Evolutionary conservation across 2,888 invertebrate species (phyloP).

Genomic region (Lysandra bellargus): DNA sequence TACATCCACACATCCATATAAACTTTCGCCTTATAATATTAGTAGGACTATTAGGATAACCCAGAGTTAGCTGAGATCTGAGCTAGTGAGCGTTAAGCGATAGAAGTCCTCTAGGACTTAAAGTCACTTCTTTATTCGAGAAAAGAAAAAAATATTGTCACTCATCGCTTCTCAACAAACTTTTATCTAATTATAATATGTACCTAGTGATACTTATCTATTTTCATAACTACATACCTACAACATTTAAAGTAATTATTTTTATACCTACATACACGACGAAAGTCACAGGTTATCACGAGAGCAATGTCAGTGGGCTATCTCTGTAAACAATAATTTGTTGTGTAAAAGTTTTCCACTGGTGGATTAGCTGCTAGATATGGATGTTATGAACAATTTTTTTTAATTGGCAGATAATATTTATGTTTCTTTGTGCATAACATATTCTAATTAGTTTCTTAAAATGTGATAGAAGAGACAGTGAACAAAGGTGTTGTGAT

Average conservation of each 20-base stretch:
- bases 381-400: conserved; percentile 6
- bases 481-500: not conserved
- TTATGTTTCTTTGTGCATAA: not conserved
- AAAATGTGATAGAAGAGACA: not conserved
- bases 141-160: no score
- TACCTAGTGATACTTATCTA: not conserved
- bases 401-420: not conserved
- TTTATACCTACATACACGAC: not conserved
- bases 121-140: no score
- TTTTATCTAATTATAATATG: no score
- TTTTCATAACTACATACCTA: not conserved
- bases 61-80: no score
- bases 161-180: no score
- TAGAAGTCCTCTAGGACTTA: no score
- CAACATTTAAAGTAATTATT: not conserved
- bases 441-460: not conserved
- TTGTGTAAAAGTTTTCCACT: conserved; percentile 6
- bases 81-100: no score
- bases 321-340: not conserved
- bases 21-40: no score
- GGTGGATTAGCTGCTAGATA: conserved; percentile 16
- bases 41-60: no score
- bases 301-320: not conserved
- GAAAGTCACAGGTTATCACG: conserved; percentile 5
- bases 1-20: no score